These are phyloP conservation scores for Aleiodes testaceus DNA, from an alignment of 2,888 invertebrate species.

Conservation along the genomic window DNA sequence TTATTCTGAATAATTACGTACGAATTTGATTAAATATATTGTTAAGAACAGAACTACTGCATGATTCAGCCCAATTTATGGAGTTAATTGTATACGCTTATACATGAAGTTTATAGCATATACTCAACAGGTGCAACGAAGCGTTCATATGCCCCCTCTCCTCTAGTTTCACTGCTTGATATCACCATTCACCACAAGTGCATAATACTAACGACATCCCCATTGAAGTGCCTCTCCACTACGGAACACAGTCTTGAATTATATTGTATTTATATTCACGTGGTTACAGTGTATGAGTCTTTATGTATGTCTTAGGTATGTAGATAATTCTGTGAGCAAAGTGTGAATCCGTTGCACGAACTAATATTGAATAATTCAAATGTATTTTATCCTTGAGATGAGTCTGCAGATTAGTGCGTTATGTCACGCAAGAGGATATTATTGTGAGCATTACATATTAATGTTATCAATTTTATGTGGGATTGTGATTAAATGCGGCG, in stretches of 20 bases:
- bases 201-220: constrained; percentile 44
- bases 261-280: constrained; percentile 18
- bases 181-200: constrained; percentile 10
- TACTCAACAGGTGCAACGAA: constrained; percentile 41
- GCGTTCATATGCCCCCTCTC: constrained; percentile 1
- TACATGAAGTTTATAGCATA: constrained; percentile 15
- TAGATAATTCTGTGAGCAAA: constrained; percentile 11
- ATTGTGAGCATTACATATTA: constrained; percentile 52
- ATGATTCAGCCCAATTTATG: constrained; percentile 16
- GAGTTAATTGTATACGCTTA: constrained; percentile 14
- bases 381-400: constrained; percentile 62
- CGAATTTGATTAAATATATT: constrained; percentile 13
- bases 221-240: constrained; percentile 38
- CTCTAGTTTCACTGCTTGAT: not conserved
- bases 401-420: constrained; percentile 55
- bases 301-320: constrained; percentile 2
- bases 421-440: constrained; percentile 52
- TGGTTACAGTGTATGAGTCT: not conserved
- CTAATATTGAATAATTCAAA: constrained; percentile 66
- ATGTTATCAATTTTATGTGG: constrained; percentile 44
- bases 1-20: constrained; percentile 1
- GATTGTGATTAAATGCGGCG: no score
- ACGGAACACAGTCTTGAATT: constrained; percentile 35
- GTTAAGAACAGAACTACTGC: not conserved
- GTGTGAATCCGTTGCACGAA: constrained; percentile 49